phyloP scores from a whole-genome alignment of 30 jellyfish, hydroid and myxozoan genomes.

The Aurelia aurita complex sp. Pacific region DNA sequence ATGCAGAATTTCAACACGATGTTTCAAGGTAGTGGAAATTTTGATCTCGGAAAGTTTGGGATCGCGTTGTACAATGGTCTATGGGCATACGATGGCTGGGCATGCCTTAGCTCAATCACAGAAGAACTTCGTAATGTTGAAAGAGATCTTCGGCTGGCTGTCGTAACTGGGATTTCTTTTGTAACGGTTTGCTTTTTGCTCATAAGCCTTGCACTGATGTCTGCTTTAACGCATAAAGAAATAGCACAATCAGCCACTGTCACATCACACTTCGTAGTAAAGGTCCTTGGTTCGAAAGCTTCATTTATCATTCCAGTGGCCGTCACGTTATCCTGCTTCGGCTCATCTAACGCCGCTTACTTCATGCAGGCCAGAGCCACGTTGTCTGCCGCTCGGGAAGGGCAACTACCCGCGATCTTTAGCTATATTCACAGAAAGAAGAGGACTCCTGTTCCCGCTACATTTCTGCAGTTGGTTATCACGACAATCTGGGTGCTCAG shows the following conservation, averaged over 20 bases:
- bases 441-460: slow-evolving; percentile 17
- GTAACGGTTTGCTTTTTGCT: not conserved
- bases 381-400: slow-evolving; percentile 28
- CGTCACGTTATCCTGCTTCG: slow-evolving; percentile 24
- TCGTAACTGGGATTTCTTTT: slow-evolving; percentile 7
- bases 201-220: not conserved
- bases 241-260: slow-evolving; percentile 13
- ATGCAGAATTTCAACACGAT: not conserved
- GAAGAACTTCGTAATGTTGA: slow-evolving; percentile 20
- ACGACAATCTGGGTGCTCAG: not conserved
- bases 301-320: not conserved
- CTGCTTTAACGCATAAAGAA: not conserved
- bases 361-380: slow-evolving; percentile 8
- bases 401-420: not conserved
- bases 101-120: not conserved
- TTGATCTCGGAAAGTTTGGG: slow-evolving; percentile 6
- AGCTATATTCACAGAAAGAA: not conserved
- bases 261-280: not conserved
- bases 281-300: not conserved
- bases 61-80: slow-evolving; percentile 5
- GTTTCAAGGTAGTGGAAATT: not conserved
- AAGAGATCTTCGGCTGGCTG: not conserved
- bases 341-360: not conserved
- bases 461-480: not conserved
- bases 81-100: slow-evolving; percentile 22